Evolutionary conservation across 2,113 vertebrate genomes (phyloP).

Genomic region (Vidua macroura): DNA sequence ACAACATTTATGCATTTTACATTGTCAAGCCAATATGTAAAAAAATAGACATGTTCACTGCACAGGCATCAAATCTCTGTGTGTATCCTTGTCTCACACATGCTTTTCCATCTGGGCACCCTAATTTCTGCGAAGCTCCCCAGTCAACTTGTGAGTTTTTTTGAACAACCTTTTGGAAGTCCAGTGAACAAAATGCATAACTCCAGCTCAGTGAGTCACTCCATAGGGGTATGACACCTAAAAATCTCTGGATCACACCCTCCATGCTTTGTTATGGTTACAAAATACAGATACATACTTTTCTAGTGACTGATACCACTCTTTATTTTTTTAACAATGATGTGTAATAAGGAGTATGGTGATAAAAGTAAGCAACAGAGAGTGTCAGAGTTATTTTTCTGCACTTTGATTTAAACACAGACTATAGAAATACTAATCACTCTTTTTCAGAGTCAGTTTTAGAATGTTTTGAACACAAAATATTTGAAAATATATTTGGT

Average conservation of each 20-base stretch:
- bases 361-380: background rate
- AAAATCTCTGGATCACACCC: background rate
- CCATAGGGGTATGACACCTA: background rate
- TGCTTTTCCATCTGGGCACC: constrained; percentile 29
- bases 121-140: constrained; percentile 1
- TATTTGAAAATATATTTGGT: background rate
- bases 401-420: background rate
- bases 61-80: background rate
- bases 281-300: constrained; percentile 33
- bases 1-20: background rate
- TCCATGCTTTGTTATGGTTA: constrained; percentile 12
- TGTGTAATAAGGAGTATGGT: background rate
- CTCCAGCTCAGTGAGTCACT: background rate
- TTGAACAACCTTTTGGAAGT: constrained; percentile 18
- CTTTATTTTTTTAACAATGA: background rate
- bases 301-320: background rate
- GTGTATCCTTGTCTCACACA: background rate
- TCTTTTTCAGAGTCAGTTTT: background rate
- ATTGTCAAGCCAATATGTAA: background rate
- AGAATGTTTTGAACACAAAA: background rate
- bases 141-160: background rate
- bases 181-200: background rate
- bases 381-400: background rate
- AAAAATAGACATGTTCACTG: background rate
- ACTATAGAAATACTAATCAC: background rate